Percentiles rank a stretch among this genome's conserved stretches.
phyloP scores from a whole-genome alignment of 2,888 invertebrate species.

The Teleiodes luculella region DNA sequence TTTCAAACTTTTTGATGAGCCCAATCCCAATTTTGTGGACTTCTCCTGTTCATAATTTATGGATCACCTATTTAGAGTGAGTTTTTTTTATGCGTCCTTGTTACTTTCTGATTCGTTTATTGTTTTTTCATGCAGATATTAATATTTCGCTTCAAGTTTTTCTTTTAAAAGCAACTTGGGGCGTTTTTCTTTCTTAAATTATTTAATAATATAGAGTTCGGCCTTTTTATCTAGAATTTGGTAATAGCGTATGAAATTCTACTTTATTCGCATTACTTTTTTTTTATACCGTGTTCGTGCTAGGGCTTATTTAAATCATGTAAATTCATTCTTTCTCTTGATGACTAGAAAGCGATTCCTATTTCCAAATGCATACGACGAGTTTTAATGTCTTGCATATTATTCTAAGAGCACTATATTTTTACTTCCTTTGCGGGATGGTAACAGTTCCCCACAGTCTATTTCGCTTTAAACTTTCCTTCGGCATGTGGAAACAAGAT shows the following conservation, averaged over 20 bases:
- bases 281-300: too few species aligned
- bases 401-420: too few species aligned
- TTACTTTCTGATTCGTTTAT: conserved; percentile 3
- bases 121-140: conserved; percentile 4
- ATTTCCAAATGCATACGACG: too few species aligned
- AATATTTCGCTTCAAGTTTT: conserved; percentile 31
- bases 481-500: conserved; percentile 6
- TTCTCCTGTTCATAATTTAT: conserved; percentile 23
- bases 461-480: background rate
- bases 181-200: too few species aligned
- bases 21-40: conserved; percentile 22
- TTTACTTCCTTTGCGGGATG: too few species aligned
- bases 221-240: background rate
- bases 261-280: too few species aligned
- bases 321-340: too few species aligned
- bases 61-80: conserved; percentile 18
- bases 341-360: too few species aligned
- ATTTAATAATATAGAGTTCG: conserved; percentile 18
- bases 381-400: too few species aligned
- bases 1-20: conserved; percentile 22
- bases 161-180: background rate
- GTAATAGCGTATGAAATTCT: too few species aligned
- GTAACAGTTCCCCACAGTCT: too few species aligned
- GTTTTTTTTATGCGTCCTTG: conserved; percentile 16
- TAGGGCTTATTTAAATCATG: too few species aligned